Percentiles rank a stretch among this genome's conserved stretches.
Conservation (phyloP, 2,888 invertebrate species). For the Mythimna impura region DNA sequence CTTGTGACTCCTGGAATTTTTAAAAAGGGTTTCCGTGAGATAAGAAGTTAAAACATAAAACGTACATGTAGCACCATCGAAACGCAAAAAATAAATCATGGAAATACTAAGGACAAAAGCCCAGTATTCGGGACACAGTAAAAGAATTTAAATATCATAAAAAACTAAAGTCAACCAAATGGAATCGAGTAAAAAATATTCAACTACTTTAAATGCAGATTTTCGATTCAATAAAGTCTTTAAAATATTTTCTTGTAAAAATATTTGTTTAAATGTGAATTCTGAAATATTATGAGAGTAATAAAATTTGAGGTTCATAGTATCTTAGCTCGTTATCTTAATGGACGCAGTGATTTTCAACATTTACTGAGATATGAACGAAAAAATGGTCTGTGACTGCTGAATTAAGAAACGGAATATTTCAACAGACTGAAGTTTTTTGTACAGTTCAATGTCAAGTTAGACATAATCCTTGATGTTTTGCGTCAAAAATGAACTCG, state of each 20-base stretch:
- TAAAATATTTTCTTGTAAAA: not conserved
- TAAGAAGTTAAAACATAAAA: not conserved
- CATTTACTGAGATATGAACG: conserved; percentile 8
- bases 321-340: conserved; percentile 17
- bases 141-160: too few relatives aligned
- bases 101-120: not conserved
- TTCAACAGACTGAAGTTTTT: not conserved
- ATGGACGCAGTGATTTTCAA: conserved; percentile 22
- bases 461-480: not conserved
- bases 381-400: not conserved
- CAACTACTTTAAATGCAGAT: not conserved
- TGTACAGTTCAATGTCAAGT: not conserved
- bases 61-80: not conserved
- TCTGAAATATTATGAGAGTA: conserved; percentile 2
- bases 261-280: not conserved
- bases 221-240: not conserved
- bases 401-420: not conserved
- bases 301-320: not conserved
- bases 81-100: too few relatives aligned
- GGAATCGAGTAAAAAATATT: not conserved
- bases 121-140: not conserved
- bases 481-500: not conserved
- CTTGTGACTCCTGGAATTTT: conserved; percentile 91
- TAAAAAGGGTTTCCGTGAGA: not conserved
- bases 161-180: not conserved